Evolutionary conservation across 2,113 vertebrate genomes (phyloP), one percentile per base, ranked within the genome.

Genomic region (Rutilus rutilus): DNA sequence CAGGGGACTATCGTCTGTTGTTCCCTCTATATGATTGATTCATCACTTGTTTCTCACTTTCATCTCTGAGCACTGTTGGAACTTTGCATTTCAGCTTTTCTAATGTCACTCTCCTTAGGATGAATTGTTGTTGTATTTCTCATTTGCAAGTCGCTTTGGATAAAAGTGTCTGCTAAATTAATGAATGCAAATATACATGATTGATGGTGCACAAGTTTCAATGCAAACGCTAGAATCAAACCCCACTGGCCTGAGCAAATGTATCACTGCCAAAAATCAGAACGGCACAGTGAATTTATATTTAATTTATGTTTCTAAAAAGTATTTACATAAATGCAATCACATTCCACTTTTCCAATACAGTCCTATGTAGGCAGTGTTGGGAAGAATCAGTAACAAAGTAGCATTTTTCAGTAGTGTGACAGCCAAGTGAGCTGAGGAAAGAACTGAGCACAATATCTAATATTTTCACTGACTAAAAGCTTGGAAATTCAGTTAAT

Each of bases 281-380:
- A 75, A 75, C 6, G 0, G 10, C n/a, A 2, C n/a, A 75, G 42
- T 47, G 71, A 47, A 75, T 75, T 27, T 25, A 25, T 25, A 17
- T 75, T 47, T 27, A 14, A 75, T 75, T 75, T 17, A 74, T 47
- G 42, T 47, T 47, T n/a, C 71, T 75, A 75, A 47, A 47, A 75
- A 75, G 71, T 71, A 71, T 75, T 75, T 75, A 75, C 42, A 74
- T 74, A 74, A 74, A 45, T 15, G 39, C 71, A 74, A 74, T 36
- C 65, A 42, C 36, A 71, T 47, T 75, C 42, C 5, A 15, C 39
- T 15, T 74, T 74, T 74, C 10, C 11, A 47, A 45, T 25, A n/a
- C 1, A 47, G 52, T 21, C 6, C 52, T 21, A 19, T 54, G 52
- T 54, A 57, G 19, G 54, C 54, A 57, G 71, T 25, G 42, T 4